Base-by-base conservation (phyloP, 1,140 invertebrate species). In the Cydia pomonella region DNA sequence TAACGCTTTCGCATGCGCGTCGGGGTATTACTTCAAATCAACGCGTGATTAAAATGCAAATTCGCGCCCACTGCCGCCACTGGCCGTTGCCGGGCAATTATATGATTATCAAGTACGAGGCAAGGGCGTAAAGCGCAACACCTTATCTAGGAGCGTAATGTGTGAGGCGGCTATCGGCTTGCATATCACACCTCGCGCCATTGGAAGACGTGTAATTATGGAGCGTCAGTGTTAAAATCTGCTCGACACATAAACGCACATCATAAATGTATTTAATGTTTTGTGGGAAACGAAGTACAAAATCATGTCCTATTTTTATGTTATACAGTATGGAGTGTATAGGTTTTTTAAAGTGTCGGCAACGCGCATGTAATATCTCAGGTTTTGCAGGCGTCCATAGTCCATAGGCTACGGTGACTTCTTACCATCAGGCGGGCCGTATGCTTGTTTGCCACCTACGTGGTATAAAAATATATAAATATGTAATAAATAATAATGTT, bases 21-120 rank as follows among this genome's bases (percentile, higher is more conserved):
- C 74, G 73, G 74, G 73, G 80, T 85, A 87, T 88, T 82, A 86
- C 83, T 85, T 86, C 84, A 87, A 89, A 91, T 88, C 84, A 87
- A 84, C 84, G 80, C 84, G 83, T 88, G 82, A 89, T 91, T 88
- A 90, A 90, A 91, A 91, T 91, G 87, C 87, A 90, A 90, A 91
- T 90, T 73, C 78, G 76, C 27, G 76, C 84, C 82, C 80, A 85
- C 85, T 83, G 82, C 75, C 66, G 72, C 38, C 38, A 50, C 77
- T 78, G 86, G 81, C 66, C 78, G 77, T 62, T 74, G 74, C 75
- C 77, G 76, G 74, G 82, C 84, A 87, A 87, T 85, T 87, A 82
- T 82, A 78, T 77, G 69, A 86, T 81, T 80, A 84, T 76, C 75
- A 73, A 44, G 21, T 50, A 66, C 74, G 72, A 75, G 74, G 75